Conservation (phyloP, 1,140 invertebrate genomes). For the Drosophila mayri region DNA sequence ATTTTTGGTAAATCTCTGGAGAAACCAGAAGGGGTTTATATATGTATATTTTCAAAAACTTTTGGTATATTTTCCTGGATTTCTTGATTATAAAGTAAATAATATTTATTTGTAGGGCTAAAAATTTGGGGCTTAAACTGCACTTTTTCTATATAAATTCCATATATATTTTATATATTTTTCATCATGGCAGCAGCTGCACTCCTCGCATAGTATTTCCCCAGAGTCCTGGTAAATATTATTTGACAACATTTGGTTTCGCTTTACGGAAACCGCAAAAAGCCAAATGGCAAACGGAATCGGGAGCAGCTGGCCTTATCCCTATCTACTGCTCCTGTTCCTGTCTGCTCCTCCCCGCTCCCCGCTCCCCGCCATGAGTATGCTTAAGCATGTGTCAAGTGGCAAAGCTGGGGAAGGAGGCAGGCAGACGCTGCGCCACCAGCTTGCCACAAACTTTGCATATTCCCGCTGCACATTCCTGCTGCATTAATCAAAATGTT, state of each 20-base stretch:
- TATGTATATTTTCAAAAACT: not conserved
- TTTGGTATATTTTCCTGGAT: not conserved
- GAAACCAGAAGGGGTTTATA: not conserved
- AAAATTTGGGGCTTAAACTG: too few relatives aligned
- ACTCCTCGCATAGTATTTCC: constrained; percentile 17
- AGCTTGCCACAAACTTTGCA: constrained; percentile 56
- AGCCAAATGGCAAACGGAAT: constrained; percentile 47
- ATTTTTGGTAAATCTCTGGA: constrained; percentile 1
- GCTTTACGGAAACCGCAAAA: constrained; percentile 53
- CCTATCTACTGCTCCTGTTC: not conserved
- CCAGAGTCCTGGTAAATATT: constrained; percentile 66
- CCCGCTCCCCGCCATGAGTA: constrained; percentile 5
- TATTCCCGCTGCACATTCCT: constrained; percentile 34
- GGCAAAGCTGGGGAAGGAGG: constrained; percentile 20
- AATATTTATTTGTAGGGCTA: too few relatives aligned
- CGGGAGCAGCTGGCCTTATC: constrained; percentile 7
- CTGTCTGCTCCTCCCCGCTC: not conserved
- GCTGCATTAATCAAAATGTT: constrained; percentile 81
- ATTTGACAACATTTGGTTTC: constrained; percentile 75
- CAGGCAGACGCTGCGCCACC: not conserved
- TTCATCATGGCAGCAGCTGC: not conserved
- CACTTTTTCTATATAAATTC: not conserved
- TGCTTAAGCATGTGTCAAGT: constrained; percentile 73
- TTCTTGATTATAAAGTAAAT: too few relatives aligned
- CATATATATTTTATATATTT: not conserved